Evolutionary conservation across 1,140 invertebrate species (phyloP).

Genomic region (roundworm (Caenorhabditis elegans)): WBcel235 BX284603.4:5011001-5011500

Average conservation of each 20-base stretch:
- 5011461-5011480: conserved; percentile 20
- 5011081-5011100: neutral
- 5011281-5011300: conserved; percentile 44
- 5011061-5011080: neutral
- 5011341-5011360: conserved; percentile 13
- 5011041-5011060: too few relatives aligned
- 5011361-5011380: neutral
- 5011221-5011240: conserved; percentile 37
- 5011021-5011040: too few relatives aligned
- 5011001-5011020: neutral
- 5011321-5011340: conserved; percentile 19
- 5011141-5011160: conserved; percentile 60
- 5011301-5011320: conserved; percentile 44
- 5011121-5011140: conserved; percentile 23
- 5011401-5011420: neutral
- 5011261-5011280: conserved; percentile 53
- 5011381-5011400: neutral
- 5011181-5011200: conserved; percentile 56
- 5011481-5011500: conserved; percentile 65
- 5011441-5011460: neutral
- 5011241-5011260: conserved; percentile 44
- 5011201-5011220: conserved; percentile 20
- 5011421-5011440: too few relatives aligned
- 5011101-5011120: neutral
- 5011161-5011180: conserved; percentile 61